These are phyloP conservation scores for Eupithecia subumbrata DNA, from an alignment of 2,888 invertebrate genomes.

Conservation along the genomic window DNA sequence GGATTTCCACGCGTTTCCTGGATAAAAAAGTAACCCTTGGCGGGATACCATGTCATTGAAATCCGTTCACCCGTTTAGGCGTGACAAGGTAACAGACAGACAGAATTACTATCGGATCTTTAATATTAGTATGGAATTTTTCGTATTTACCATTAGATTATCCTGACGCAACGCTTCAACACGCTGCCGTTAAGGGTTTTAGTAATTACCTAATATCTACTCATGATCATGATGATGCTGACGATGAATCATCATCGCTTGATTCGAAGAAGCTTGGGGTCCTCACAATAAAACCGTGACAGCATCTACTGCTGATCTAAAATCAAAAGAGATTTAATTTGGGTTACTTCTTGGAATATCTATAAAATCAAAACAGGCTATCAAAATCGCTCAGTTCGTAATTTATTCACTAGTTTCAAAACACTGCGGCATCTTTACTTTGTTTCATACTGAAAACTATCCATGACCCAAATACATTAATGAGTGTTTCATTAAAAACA, in stretches of 20 bases:
- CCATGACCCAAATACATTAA: constrained; percentile 47
- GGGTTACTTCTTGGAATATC: background rate
- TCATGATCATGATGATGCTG: too few species aligned
- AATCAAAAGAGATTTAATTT: background rate
- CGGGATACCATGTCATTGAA: too few species aligned
- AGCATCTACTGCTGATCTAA: background rate
- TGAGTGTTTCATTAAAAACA: constrained; percentile 36
- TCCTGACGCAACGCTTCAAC: too few species aligned
- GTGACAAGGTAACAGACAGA: too few species aligned
- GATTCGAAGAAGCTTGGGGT: background rate
- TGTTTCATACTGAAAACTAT: constrained; percentile 32
- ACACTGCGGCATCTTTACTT: constrained; percentile 20
- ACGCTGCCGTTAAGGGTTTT: background rate
- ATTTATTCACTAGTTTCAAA: constrained; percentile 15
- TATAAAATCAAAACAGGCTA: background rate
- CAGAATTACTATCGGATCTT: too few species aligned
- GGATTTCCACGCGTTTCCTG: too few species aligned
- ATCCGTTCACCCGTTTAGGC: too few species aligned
- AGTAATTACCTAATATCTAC: background rate
- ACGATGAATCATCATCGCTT: background rate
- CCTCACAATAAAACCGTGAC: background rate
- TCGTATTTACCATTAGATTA: too few species aligned
- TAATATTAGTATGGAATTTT: too few species aligned
- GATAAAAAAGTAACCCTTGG: too few species aligned
- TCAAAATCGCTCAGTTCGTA: background rate